These are phyloP conservation scores for Ditylenchus dipsaci DNA, from an alignment of 1,140 invertebrate genomes.

Conservation along the genomic window DNA sequence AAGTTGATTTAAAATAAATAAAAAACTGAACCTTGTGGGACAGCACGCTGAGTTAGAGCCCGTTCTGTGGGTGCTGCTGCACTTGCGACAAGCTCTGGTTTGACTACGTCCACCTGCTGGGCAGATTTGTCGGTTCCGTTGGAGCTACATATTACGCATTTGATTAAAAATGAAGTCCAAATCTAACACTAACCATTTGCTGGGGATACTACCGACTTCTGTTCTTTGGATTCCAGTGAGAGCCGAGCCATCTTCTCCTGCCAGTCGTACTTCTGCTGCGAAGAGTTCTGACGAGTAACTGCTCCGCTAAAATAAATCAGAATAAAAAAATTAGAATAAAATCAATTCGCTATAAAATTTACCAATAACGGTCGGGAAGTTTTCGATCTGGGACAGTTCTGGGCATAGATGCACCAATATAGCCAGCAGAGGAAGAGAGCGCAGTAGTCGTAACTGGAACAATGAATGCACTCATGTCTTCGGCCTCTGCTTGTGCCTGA, in stretches of 20 bases:
- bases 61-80: neutral
- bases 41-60: neutral
- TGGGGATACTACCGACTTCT: neutral
- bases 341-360: slow-evolving; percentile 12
- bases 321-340: neutral
- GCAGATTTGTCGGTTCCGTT: neutral
- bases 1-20: neutral
- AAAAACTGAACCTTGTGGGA: neutral
- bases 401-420: slow-evolving; percentile 43
- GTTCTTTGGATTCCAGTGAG: slow-evolving; percentile 25
- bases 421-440: slow-evolving; percentile 24
- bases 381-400: slow-evolving; percentile 24
- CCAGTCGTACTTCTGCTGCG: slow-evolving; percentile 35
- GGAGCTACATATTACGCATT: neutral
- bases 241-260: slow-evolving; percentile 28
- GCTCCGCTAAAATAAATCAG: neutral
- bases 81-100: neutral
- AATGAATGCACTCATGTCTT: slow-evolving; percentile 1
- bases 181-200: neutral
- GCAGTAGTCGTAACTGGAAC: neutral
- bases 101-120: neutral
- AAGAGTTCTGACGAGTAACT: neutral
- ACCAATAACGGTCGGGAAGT: slow-evolving; percentile 40
- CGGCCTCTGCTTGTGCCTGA: neutral
- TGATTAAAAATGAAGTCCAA: neutral